Evolutionary conservation across 2,113 vertebrate genomes (phyloP).

Genomic region (Chinchilla lanigera): DNA sequence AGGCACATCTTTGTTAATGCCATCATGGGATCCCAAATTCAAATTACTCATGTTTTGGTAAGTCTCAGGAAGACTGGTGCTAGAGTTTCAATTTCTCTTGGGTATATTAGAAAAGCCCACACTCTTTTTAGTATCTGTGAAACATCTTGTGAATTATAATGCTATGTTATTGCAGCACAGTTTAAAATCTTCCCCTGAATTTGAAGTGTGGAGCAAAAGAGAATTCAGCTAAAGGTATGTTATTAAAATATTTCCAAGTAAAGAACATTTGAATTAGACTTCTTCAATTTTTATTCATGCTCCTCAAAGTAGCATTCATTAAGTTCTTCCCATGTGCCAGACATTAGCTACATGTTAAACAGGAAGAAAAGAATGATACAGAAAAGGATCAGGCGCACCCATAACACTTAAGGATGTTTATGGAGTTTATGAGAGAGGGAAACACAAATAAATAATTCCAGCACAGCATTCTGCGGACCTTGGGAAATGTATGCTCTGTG

Average conservation of each 20-base stretch:
- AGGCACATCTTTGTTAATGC: conserved; percentile 67
- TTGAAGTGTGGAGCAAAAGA: background rate
- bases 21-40: conserved; percentile 26
- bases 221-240: conserved; percentile 39
- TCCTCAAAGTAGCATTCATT: conserved; percentile 11
- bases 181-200: conserved; percentile 26
- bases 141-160: background rate
- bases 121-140: conserved; percentile 56
- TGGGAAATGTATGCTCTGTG: background rate
- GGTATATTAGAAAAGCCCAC: conserved; percentile 45
- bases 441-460: background rate
- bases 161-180: background rate
- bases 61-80: conserved; percentile 42
- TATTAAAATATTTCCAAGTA: conserved; percentile 37
- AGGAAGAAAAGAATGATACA: background rate
- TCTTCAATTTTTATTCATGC: conserved; percentile 21
- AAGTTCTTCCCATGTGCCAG: background rate
- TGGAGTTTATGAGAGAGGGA: background rate
- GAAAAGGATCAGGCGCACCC: background rate
- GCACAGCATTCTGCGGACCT: no score
- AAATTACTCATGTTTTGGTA: conserved; percentile 48
- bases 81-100: conserved; percentile 54
- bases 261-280: conserved; percentile 44
- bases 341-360: background rate
- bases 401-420: background rate